Conservation (phyloP, 2,113 vertebrate species). For the Numenius arquata region DNA sequence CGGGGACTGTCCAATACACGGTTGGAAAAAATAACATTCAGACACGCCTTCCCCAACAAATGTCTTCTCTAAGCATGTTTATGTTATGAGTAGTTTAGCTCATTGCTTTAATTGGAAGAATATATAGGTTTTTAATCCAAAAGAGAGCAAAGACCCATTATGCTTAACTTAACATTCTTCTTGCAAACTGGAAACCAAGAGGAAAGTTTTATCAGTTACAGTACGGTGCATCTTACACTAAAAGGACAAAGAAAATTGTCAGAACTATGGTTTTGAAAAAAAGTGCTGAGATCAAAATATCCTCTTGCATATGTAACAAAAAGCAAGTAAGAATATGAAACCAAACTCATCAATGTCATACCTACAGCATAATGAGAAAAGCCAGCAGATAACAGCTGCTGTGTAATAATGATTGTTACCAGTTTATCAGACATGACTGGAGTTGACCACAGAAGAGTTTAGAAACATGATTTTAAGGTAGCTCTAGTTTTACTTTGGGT, state of each 20-base stretch:
- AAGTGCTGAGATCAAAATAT: neutral
- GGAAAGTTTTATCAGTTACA: neutral
- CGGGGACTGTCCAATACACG: neutral
- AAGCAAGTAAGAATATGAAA: neutral
- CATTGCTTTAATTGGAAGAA: conserved; percentile 2
- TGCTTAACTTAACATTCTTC: conserved; percentile 8
- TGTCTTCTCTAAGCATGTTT: neutral
- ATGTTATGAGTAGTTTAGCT: neutral
- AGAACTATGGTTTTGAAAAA: neutral
- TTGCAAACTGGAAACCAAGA: neutral
- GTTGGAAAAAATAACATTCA: neutral
- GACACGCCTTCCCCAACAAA: neutral
- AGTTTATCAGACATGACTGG: neutral
- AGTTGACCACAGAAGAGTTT: neutral
- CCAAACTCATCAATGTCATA: neutral
- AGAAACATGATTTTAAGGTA: neutral
- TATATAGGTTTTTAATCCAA: neutral
- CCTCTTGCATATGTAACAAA: neutral
- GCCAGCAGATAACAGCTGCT: neutral
- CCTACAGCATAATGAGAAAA: neutral
- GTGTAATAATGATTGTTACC: neutral
- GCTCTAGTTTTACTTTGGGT: neutral
- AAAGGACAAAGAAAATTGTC: neutral
- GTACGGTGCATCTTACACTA: neutral
- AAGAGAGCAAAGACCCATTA: neutral